Conservation (phyloP, 2,113 vertebrate species). For the Perca schrenkii region DNA sequence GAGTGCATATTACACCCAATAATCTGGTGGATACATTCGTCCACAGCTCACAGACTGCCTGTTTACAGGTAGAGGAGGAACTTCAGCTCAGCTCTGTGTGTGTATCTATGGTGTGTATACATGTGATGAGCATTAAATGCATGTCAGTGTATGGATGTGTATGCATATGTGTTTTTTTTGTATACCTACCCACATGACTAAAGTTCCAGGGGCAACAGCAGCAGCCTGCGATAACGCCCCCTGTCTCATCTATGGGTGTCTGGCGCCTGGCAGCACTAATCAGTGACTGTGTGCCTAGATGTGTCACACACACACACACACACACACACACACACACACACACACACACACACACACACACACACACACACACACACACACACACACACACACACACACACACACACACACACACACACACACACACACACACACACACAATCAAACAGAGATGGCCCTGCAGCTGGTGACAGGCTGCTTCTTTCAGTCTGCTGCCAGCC, state of each 20-base stretch:
- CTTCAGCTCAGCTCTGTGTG: constrained; percentile 10
- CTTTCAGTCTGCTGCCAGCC: constrained; percentile 72
- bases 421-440: constrained; percentile 41
- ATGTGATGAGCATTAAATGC: constrained; percentile 21
- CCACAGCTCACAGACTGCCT: constrained; percentile 23
- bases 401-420: constrained; percentile 9
- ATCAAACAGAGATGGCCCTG: constrained; percentile 64
- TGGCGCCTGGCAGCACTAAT: constrained; percentile 71
- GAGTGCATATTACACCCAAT: constrained; percentile 42
- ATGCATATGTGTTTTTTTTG: constrained; percentile 33
- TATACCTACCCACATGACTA: constrained; percentile 34
- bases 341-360: too few relatives aligned
- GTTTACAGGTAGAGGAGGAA: constrained; percentile 55
- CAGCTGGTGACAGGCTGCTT: constrained; percentile 78
- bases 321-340: constrained; percentile 32
- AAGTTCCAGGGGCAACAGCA: constrained; percentile 58
- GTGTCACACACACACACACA: constrained; percentile 48
- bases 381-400: constrained; percentile 18
- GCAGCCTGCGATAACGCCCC: constrained; percentile 63
- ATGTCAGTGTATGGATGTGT: constrained; percentile 25
- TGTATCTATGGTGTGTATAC: background rate
- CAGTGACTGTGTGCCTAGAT: constrained; percentile 69
- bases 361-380: constrained; percentile 22
- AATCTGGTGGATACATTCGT: constrained; percentile 51
- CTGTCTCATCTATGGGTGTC: constrained; percentile 69